Base-by-base conservation (phyloP, 2,113 vertebrate genomes). In the Lampris megalopsis region DNA sequence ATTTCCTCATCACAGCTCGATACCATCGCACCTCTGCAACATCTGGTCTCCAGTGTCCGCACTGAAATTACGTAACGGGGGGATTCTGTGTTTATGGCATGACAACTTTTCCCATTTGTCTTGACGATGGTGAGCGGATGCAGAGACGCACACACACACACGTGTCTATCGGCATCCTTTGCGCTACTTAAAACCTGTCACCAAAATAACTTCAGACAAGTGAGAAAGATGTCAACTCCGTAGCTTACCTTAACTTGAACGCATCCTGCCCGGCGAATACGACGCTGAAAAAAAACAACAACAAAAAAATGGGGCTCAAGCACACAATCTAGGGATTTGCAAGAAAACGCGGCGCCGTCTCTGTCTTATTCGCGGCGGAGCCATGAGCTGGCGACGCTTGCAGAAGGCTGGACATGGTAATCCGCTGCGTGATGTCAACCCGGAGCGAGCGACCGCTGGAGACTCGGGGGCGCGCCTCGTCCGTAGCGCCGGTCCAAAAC, bases 381-480 rank as follows among this genome's bases (percentile, higher is more conserved):
- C 83, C 87, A 24, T 81, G 84, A 83, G 85, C 87, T 83, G 73
- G 86, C 79, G 72, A 71, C 70, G 86, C 73, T 10, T 73, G 50
- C 35, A 57, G 40, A 79, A 69, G 70, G 76, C 85, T 84, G 91
- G 92, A 91, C 93, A 94, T 93, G 90, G 92, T 92, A 66, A 89
- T 89, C 91, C 86, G 71, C 79, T 10, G 88, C 43, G 86, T 92
- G 83, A 90, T 77, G 88, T 88, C 86, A 89, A 80, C 77, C 3
- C 65, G 53, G 52, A 47, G 48, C 64, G 82, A 45, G 69, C 81
- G 88, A 89, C 88, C 65, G 84, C 72, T 67, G 57, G 65, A n/a
- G 63, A 49, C 37, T 53, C 86, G 83, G 37, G 86, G 84, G 84
- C 87, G 88, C 89, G 75, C 87, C 24, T 24, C 62, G 83, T 42